phyloP scores from a whole-genome alignment of 1,140 invertebrate species.

The Tetragonula clypearis region DNA sequence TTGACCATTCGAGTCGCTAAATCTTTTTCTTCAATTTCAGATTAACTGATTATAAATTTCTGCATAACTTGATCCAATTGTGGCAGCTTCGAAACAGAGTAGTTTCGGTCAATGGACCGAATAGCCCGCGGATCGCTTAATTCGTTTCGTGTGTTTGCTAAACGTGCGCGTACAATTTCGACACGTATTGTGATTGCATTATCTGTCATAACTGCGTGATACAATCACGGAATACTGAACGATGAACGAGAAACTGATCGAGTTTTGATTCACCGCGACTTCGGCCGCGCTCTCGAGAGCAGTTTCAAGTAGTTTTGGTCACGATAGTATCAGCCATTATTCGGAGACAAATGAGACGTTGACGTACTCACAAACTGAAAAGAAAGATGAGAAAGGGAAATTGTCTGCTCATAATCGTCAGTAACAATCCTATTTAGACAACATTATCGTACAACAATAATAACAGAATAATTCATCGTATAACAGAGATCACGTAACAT shows the following conservation, averaged over 20 bases:
- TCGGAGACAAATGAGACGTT: background rate
- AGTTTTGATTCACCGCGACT: background rate
- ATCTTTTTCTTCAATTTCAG: too few relatives aligned
- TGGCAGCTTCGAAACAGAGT: background rate
- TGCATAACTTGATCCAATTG: background rate
- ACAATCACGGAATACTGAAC: background rate
- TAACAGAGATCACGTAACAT: too few relatives aligned
- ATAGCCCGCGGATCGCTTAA: background rate
- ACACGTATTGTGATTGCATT: background rate
- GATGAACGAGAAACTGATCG: too few relatives aligned
- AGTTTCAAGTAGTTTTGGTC: background rate
- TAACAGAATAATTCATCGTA: too few relatives aligned
- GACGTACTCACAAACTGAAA: too few relatives aligned
- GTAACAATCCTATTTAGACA: too few relatives aligned
- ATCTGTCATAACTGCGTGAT: background rate
- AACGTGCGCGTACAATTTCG: background rate
- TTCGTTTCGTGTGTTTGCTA: conserved; percentile 1
- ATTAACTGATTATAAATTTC: too few relatives aligned
- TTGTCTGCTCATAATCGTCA: too few relatives aligned
- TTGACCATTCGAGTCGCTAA: too few relatives aligned
- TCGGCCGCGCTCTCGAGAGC: background rate
- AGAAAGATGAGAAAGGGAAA: too few relatives aligned
- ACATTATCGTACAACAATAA: too few relatives aligned
- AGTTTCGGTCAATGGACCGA: background rate
- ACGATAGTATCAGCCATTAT: background rate